These are phyloP conservation scores for Circaetus cinerascens DNA, from an alignment of 2,113 vertebrate genomes.

Conservation along the genomic window DNA sequence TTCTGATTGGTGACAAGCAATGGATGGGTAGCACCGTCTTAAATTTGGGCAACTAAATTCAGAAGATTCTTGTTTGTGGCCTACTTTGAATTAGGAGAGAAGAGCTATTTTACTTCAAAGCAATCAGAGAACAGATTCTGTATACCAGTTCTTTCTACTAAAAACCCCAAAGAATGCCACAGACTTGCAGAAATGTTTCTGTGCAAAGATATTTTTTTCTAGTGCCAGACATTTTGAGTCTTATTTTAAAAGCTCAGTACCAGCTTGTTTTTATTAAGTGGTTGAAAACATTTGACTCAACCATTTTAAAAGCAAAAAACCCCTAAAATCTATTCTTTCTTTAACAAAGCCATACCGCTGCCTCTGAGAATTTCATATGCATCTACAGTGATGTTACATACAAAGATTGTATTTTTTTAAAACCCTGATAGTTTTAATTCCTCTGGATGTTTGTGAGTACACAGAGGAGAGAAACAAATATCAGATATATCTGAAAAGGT, in stretches of 20 bases:
- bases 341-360: neutral
- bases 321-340: neutral
- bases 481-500: neutral
- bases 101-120: neutral
- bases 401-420: neutral
- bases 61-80: neutral
- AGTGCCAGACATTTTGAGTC: neutral
- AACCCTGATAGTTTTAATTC: neutral
- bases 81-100: neutral
- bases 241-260: neutral
- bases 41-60: neutral
- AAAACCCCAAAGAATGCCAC: neutral
- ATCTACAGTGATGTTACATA: neutral
- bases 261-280: constrained; percentile 9
- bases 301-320: neutral
- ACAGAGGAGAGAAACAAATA: neutral
- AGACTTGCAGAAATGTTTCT: neutral
- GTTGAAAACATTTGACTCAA: neutral
- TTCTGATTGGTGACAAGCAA: neutral
- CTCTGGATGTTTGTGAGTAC: neutral
- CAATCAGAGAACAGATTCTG: neutral
- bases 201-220: neutral
- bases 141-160: neutral
- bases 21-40: neutral
- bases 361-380: neutral